Evolutionary conservation across 1,140 invertebrate species (phyloP).

Genomic region (Diachasma alloeum): DNA sequence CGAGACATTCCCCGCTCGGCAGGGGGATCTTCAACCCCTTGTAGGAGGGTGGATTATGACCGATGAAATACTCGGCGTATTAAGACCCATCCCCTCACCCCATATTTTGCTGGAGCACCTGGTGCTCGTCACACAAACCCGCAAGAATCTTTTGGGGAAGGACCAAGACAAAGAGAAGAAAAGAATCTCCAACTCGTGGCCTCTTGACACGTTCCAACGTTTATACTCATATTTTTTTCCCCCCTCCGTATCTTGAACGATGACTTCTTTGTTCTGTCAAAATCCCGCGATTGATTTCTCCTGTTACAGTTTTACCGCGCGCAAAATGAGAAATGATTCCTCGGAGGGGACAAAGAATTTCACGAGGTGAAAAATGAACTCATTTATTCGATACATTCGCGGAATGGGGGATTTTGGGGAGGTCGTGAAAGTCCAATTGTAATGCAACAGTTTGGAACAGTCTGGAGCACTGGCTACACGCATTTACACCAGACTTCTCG

Average conservation of each 20-base stretch:
- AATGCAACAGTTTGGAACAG: background rate
- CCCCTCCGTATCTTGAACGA: background rate
- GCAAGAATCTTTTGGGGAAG: slow-evolving; percentile 6
- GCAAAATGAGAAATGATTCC: background rate
- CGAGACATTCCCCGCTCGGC: background rate
- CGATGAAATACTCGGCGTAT: slow-evolving; percentile 38
- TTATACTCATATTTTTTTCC: slow-evolving; percentile 12
- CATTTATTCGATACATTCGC: background rate
- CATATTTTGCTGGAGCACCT: slow-evolving; percentile 25
- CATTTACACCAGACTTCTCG: background rate
- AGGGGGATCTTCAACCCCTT: background rate
- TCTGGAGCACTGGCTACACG: background rate
- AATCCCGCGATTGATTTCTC: slow-evolving; percentile 16
- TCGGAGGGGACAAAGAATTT: background rate
- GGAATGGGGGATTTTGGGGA: background rate
- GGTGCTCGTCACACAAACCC: slow-evolving; percentile 20
- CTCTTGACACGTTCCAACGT: slow-evolving; percentile 23
- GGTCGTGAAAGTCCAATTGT: background rate
- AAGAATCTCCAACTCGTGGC: slow-evolving; percentile 15
- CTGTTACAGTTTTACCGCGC: background rate
- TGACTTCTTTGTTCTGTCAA: slow-evolving; percentile 14
- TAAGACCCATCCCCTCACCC: slow-evolving; percentile 24
- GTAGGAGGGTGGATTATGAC: slow-evolving; percentile 35
- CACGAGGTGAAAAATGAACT: background rate
- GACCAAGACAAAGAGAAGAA: slow-evolving; percentile 17